These are phyloP conservation scores for Garra rufa DNA, from an alignment of 2,113 vertebrate genomes.

Conservation along the genomic window DNA sequence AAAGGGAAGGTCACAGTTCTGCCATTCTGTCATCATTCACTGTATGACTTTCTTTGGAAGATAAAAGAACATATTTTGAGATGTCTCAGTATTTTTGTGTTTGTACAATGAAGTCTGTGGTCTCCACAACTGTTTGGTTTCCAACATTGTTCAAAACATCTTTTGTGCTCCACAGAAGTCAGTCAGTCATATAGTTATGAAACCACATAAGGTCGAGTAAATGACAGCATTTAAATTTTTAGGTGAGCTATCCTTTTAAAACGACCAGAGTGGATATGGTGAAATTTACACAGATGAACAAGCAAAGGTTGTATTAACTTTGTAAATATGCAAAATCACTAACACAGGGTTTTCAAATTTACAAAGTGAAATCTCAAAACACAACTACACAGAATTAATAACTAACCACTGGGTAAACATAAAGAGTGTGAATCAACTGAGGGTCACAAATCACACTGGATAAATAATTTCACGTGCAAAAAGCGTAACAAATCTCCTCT, in stretches of 20 bases:
- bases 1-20: neutral
- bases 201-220: neutral
- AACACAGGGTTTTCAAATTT: neutral
- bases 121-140: neutral
- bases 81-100: neutral
- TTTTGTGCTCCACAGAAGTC: neutral
- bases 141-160: neutral
- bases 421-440: neutral
- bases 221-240: neutral
- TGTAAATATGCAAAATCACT: constrained; percentile 3
- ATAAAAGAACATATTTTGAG: neutral
- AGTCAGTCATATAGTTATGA: neutral
- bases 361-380: neutral
- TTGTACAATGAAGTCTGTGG: neutral
- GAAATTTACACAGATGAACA: neutral
- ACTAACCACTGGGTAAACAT: neutral
- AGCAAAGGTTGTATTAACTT: neutral
- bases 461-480: neutral
- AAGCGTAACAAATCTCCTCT: neutral
- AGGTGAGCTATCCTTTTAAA: neutral
- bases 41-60: neutral
- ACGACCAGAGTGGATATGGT: neutral
- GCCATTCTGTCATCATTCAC: neutral
- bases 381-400: neutral
- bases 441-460: neutral